These are phyloP conservation scores for Brassicogethes aeneus DNA, from an alignment of 2,888 invertebrate species.

Conservation along the genomic window DNA sequence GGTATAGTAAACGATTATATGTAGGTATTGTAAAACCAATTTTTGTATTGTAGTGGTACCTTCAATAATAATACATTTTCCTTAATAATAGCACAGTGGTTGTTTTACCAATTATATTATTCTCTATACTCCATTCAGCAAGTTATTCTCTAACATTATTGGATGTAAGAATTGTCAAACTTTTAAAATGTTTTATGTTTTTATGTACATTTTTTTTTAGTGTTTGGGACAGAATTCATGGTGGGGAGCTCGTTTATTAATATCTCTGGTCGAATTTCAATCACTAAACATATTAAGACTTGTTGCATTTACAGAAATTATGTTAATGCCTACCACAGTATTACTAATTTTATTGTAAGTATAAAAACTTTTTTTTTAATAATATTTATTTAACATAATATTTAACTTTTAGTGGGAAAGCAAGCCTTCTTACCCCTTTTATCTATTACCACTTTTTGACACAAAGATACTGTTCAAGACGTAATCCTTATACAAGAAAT, in stretches of 20 bases:
- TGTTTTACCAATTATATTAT: conserved; percentile 81
- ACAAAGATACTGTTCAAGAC: conserved; percentile 83
- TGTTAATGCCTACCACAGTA: conserved; percentile 76
- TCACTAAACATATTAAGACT: conserved; percentile 82
- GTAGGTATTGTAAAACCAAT: no score
- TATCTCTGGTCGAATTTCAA: conserved; percentile 84
- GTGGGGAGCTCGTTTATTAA: conserved; percentile 79
- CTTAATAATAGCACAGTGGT: conserved; percentile 60
- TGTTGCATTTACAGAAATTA: conserved; percentile 89
- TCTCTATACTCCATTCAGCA: conserved; percentile 86
- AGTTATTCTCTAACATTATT: conserved; percentile 84
- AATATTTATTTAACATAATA: no score
- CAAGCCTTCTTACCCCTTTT: conserved; percentile 85
- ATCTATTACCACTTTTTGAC: conserved; percentile 95
- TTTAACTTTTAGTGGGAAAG: conserved; percentile 67
- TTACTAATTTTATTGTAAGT: conserved; percentile 81
- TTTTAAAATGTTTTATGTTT: neutral
- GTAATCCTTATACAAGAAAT: conserved; percentile 93
- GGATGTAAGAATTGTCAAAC: conserved; percentile 65
- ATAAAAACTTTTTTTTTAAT: no score
- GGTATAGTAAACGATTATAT: no score
- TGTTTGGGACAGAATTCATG: conserved; percentile 84
- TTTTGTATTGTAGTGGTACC: no score
- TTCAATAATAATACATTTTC: no score
- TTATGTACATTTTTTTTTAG: conserved; percentile 44